Evolutionary conservation across 2,113 vertebrate species (phyloP).

Genomic region (Macaca nemestrina): DNA sequence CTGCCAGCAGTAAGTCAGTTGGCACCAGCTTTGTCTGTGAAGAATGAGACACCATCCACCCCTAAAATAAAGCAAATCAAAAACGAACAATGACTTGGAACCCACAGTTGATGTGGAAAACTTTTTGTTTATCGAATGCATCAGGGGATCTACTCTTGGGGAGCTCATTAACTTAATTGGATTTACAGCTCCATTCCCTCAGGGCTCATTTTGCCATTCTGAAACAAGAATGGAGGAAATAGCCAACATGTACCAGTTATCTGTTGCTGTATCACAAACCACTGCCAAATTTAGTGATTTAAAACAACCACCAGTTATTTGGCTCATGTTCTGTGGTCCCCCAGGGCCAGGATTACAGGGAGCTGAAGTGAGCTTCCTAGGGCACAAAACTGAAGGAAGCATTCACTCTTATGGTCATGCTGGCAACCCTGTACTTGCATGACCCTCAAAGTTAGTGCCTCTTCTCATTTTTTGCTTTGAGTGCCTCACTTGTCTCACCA

Average conservation of each 20-base stretch:
- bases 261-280: not conserved
- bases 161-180: not conserved
- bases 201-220: not conserved
- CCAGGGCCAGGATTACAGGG: not conserved
- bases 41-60: not conserved
- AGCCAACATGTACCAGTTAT: not conserved
- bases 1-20: not conserved
- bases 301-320: not conserved
- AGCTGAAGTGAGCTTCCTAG: not conserved
- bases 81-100: not conserved
- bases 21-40: not conserved
- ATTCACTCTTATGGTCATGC: not conserved
- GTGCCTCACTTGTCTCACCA: not conserved
- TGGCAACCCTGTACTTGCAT: not conserved
- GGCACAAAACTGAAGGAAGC: not conserved
- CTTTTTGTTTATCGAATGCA: not conserved
- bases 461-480: not conserved
- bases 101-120: not conserved
- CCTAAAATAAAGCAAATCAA: not conserved
- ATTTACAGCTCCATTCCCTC: not conserved
- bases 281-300: not conserved
- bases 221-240: not conserved
- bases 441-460: not conserved
- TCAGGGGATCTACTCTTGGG: not conserved
- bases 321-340: not conserved